These are phyloP conservation scores for Erithacus rubecula DNA, from an alignment of 2,797 vertebrate species.

Conservation along the genomic window DNA sequence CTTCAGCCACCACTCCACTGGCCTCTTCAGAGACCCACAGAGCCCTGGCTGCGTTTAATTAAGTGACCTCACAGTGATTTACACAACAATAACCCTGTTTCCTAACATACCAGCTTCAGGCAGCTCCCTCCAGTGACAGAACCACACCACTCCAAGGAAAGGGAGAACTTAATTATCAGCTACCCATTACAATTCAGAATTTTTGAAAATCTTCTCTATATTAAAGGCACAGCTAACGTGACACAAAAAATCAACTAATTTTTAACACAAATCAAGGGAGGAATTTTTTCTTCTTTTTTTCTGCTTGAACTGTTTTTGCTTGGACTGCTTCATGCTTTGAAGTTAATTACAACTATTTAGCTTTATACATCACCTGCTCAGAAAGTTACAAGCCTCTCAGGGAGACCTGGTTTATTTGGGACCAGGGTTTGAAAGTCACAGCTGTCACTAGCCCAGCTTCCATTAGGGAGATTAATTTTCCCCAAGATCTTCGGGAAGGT, in stretches of 20 bases:
- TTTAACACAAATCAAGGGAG: not conserved
- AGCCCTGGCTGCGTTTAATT: conserved; percentile 35
- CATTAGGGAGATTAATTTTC: conserved; percentile 15
- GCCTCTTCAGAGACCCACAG: not conserved
- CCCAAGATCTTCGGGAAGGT: not conserved
- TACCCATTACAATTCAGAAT: not conserved
- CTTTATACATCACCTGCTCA: conserved; percentile 12
- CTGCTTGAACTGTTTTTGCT: not conserved
- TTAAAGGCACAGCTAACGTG: not conserved
- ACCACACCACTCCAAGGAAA: not conserved
- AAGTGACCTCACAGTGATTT: conserved; percentile 34
- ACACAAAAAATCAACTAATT: not conserved
- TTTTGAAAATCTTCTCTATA: not conserved
- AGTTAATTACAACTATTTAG: conserved; percentile 4
- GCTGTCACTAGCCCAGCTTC: not conserved
- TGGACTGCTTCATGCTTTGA: not conserved
- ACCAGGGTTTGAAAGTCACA: conserved; percentile 6
- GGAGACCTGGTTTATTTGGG: not conserved
- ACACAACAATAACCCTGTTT: conserved; percentile 24
- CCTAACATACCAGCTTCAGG: not conserved
- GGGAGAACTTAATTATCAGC: not conserved
- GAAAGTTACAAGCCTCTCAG: not conserved
- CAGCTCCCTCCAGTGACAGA: not conserved
- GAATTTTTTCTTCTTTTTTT: not conserved
- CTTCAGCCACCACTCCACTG: not conserved